A percentile compares a stretch with the other conserved stretches of the same genome.
phyloP scores from a whole-genome alignment of 2,113 vertebrate species.

The Trichomycterus rosablanca region DNA sequence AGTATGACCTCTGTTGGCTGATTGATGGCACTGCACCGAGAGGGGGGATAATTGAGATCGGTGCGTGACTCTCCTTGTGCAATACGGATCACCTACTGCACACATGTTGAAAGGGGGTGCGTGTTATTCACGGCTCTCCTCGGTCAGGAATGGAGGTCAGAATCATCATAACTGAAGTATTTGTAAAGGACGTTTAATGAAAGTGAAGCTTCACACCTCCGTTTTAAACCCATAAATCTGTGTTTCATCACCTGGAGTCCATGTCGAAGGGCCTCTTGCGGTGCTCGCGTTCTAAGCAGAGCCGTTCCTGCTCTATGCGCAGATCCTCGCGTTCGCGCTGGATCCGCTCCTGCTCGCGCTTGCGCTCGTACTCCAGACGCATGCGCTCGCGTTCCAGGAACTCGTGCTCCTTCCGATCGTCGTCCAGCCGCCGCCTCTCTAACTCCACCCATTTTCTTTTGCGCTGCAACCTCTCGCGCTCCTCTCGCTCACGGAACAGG shows the following conservation, averaged over 20 bases:
- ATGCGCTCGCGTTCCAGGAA: slow-evolving; percentile 85
- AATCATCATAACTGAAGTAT: too few relatives aligned
- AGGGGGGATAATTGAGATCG: too few relatives aligned
- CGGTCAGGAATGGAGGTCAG: too few relatives aligned
- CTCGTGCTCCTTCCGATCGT: slow-evolving; percentile 86
- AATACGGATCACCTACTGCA: too few relatives aligned
- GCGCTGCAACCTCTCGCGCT: slow-evolving; percentile 77
- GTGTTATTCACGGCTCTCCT: too few relatives aligned
- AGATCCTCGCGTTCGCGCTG: slow-evolving; percentile 89
- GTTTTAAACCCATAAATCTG: background rate
- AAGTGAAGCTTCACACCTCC: too few relatives aligned
- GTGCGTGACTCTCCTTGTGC: too few relatives aligned
- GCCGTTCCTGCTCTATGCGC: slow-evolving; percentile 86
- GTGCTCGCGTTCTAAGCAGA: slow-evolving; percentile 87
- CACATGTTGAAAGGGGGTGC: too few relatives aligned
- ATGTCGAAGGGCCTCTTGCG: slow-evolving; percentile 81
- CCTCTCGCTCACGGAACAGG: slow-evolving; percentile 80
- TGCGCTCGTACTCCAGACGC: slow-evolving; percentile 85
- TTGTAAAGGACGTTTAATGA: too few relatives aligned
- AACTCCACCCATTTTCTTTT: slow-evolving; percentile 83
- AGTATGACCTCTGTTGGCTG: too few relatives aligned
- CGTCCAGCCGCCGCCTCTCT: slow-evolving; percentile 84
- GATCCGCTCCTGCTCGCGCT: slow-evolving; percentile 91
- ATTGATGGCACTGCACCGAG: too few relatives aligned
- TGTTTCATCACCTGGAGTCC: slow-evolving; percentile 75